Conservation (phyloP, 2,113 vertebrate species). For the Pangasianodon gigas region DNA sequence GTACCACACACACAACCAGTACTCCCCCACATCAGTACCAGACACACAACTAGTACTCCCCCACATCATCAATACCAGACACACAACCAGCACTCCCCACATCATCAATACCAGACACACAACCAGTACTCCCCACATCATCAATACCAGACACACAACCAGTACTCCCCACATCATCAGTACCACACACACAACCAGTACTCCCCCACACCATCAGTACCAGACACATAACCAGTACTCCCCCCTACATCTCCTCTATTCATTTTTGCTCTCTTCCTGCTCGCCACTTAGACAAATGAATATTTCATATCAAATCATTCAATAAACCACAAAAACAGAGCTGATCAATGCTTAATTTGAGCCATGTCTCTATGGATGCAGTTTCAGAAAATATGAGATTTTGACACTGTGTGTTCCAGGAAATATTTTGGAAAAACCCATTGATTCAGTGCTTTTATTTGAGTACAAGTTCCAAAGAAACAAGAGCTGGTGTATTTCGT, state of each 20-base stretch:
- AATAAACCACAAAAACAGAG: slow-evolving; percentile 1
- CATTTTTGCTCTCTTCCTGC: neutral
- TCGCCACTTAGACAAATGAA: slow-evolving; percentile 9
- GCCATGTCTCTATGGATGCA: neutral
- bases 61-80: neutral
- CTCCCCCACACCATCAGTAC: neutral
- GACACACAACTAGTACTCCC: neutral
- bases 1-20: neutral
- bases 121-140: too few species aligned
- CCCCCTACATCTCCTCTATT: neutral
- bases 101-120: neutral
- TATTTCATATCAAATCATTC: slow-evolving; percentile 22
- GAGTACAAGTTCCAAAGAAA: neutral
- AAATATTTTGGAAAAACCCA: neutral
- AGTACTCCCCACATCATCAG: neutral
- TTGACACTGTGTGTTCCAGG: slow-evolving; percentile 11
- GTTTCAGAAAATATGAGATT: neutral
- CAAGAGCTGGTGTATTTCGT: neutral
- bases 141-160: too few species aligned
- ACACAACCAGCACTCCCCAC: neutral
- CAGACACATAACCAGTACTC: neutral
- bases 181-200: neutral
- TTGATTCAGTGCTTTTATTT: neutral
- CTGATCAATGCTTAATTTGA: neutral
- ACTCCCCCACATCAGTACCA: neutral